A percentile compares a stretch with the other conserved stretches of the same genome.
Evolutionary conservation across 2,797 vertebrate species (phyloP).

Genomic region (Onychomys leucogaster): DNA sequence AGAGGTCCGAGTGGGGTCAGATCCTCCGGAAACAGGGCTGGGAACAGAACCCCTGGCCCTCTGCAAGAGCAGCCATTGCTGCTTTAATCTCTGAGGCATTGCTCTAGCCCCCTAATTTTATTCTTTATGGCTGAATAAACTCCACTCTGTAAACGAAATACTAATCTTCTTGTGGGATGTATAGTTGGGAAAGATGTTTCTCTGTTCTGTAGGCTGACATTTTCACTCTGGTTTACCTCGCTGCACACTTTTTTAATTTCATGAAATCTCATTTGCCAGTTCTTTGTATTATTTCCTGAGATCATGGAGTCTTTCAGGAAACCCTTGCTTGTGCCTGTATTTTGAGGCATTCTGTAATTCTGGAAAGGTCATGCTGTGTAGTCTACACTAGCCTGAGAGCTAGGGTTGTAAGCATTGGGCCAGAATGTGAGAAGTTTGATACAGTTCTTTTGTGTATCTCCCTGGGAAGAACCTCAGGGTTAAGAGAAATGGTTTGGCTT

Average conservation of each 20-base stretch:
- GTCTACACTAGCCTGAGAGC: not conserved
- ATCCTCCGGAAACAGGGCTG: not conserved
- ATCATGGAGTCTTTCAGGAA: not conserved
- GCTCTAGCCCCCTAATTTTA: not conserved
- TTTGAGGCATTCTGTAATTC: not conserved
- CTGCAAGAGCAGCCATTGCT: not conserved
- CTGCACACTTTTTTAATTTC: not conserved
- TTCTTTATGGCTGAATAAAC: not conserved
- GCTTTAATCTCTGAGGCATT: not conserved
- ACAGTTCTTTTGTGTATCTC: not conserved
- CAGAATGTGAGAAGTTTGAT: not conserved
- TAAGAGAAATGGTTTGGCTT: not conserved
- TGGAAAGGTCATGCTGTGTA: not conserved
- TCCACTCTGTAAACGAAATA: not conserved
- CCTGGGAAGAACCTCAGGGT: not conserved
- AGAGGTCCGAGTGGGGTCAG: not conserved
- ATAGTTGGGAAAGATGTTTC: not conserved
- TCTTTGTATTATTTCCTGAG: not conserved
- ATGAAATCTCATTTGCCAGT: not conserved
- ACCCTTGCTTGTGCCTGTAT: not conserved
- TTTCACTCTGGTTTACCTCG: not conserved
- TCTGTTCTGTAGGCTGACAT: not conserved
- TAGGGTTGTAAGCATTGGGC: not conserved
- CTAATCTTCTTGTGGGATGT: not conserved
- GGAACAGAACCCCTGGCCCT: not conserved